Base-by-base conservation (phyloP, 2,113 vertebrate genomes). In the Scatophagus argus region DNA sequence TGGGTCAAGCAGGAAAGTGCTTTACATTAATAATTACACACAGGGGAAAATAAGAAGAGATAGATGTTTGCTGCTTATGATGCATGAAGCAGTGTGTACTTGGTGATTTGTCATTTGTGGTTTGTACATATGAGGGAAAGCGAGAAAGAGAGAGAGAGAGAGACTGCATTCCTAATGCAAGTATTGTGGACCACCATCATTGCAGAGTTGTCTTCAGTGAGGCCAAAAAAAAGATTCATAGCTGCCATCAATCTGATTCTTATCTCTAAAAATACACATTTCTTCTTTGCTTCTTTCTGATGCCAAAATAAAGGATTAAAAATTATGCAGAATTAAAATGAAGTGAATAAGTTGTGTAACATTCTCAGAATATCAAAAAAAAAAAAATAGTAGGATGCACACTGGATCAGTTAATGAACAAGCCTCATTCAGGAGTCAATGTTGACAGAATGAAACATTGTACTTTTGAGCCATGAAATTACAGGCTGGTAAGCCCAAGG, bases 391-490 rank as follows among this genome's bases (percentile, higher is more conserved):
- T 31, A 74, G 44, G 49, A 34, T 61, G 68, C 39, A 59, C 64
- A 58, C 65, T 47, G 74, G 44, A 69, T 84, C 64, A 77, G 82
- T 70, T 87, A 91, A 91, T 87, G 88, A 89, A 82, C 64, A 58
- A 69, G 73, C 72, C 69, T 87, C 84, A 83, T 88, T 93, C 91
- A 92, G 88, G 77, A 87, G 70, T 80, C 81, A 81, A 81, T 88
- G 83, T 87, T 93, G 91, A 93, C 91, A 92, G 90, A 92, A 93
- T 91, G 89, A 92, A 89, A 90, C 88, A 92, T 92, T 92, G 90
- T 92, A 92, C 88, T 92, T 93, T 93, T 90, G 88, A 92, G 91
- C 92, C 92, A 92, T 93, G 92, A 93, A 92, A 93, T 93, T 92
- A 91, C 89, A 90, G 92, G 83, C 91, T 91, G 90, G 90, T 92